phyloP scores from a whole-genome alignment of 2,113 vertebrate genomes.

The Zonotrichia leucophrys region DNA sequence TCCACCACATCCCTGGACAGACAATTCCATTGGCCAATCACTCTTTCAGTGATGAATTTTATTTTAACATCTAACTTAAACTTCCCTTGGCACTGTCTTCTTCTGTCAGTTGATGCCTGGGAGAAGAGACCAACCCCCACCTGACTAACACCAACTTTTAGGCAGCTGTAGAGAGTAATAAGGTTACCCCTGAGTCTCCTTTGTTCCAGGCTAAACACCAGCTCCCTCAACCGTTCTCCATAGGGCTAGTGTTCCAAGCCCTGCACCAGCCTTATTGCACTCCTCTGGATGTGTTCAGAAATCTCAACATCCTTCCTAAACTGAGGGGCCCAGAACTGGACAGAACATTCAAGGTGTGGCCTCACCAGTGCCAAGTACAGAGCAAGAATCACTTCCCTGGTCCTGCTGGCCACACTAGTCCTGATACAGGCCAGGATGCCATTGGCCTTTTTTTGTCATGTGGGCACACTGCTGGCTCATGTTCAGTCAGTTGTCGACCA shows the following conservation, averaged over 20 bases:
- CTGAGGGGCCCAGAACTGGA: not conserved
- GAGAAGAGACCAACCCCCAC: not conserved
- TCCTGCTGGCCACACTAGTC: not conserved
- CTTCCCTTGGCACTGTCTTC: too few species aligned
- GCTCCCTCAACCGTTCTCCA: too few species aligned
- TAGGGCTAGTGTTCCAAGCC: too few species aligned
- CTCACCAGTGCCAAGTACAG: not conserved
- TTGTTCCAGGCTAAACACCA: too few species aligned
- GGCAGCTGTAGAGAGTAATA: not conserved
- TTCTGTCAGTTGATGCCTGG: too few species aligned
- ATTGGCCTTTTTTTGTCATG: not conserved
- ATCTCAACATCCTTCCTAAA: not conserved
- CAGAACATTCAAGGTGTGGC: not conserved
- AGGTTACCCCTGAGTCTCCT: too few species aligned
- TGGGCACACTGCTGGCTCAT: not conserved
- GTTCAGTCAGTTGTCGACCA: not conserved
- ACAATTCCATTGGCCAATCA: too few species aligned
- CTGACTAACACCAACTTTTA: not conserved
- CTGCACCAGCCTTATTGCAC: not conserved
- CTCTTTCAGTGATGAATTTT: too few species aligned
- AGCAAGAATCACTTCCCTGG: not conserved
- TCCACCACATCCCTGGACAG: too few species aligned
- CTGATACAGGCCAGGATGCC: not conserved
- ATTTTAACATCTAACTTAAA: too few species aligned
- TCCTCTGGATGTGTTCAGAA: rapidly evolving